These are phyloP conservation scores for Eutrigla gurnardus DNA, from an alignment of 2,797 vertebrate genomes.

Conservation along the genomic window DNA sequence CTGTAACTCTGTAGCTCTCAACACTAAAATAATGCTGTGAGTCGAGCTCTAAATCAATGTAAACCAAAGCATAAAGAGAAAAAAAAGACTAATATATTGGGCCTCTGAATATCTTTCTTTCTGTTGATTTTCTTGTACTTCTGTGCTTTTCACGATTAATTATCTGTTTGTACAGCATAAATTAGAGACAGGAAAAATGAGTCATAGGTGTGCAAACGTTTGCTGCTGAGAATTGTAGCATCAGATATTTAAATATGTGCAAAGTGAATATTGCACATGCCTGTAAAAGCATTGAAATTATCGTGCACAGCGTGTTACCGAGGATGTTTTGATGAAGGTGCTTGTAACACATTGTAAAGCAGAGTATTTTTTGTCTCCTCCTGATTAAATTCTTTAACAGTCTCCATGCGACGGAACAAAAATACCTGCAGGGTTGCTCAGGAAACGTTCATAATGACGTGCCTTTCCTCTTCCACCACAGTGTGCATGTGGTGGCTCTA, in stretches of 20 bases:
- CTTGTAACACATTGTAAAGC: not conserved
- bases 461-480: not conserved
- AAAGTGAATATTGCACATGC: not conserved
- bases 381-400: constrained; percentile 8
- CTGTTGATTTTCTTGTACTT: not conserved
- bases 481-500: constrained; percentile 1
- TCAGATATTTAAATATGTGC: not conserved
- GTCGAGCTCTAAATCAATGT: constrained; percentile 1
- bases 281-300: not conserved
- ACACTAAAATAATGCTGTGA: not conserved
- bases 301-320: not conserved
- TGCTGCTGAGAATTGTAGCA: not conserved
- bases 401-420: constrained; percentile 8
- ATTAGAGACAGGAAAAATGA: not conserved
- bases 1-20: not conserved
- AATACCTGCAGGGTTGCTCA: constrained; percentile 10
- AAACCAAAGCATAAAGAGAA: not conserved
- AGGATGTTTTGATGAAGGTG: constrained; percentile 4
- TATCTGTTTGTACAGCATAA: not conserved
- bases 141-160: not conserved
- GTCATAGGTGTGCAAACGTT: not conserved
- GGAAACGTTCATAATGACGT: constrained; percentile 9
- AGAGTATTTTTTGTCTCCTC: not conserved
- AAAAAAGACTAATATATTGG: not conserved
- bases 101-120: not conserved